A percentile compares a stretch with the other conserved stretches of the same genome.
Evolutionary conservation across 2,113 vertebrate species (phyloP).

Genomic region (Regulus satrapa): DNA sequence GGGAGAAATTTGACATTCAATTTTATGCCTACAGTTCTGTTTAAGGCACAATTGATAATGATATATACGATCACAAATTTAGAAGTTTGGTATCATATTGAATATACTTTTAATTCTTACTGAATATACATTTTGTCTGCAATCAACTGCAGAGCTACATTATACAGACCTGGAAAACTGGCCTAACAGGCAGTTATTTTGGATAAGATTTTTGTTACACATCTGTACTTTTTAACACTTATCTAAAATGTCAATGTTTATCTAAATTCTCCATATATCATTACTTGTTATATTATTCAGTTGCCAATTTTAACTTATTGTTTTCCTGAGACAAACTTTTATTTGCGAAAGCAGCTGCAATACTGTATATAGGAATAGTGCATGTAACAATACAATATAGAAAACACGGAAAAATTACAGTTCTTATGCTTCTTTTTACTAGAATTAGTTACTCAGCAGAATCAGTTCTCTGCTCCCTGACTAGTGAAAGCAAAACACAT

Average conservation of each 20-base stretch:
- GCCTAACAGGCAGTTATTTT: not conserved
- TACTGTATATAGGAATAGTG: not conserved
- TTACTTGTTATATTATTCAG: not conserved
- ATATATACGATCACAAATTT: not conserved
- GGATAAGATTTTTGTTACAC: not conserved
- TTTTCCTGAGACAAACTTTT: not conserved
- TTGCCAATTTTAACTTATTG: not conserved
- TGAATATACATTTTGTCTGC: not conserved
- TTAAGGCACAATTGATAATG: not conserved
- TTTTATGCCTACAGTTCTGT: not conserved
- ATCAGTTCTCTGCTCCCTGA: not conserved
- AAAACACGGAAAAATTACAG: not conserved
- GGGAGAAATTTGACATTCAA: not conserved
- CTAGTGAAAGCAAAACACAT: not conserved
- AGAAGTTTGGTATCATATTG: not conserved
- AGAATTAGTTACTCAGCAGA: not conserved
- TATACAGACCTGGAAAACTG: not conserved
- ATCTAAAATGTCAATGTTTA: not conserved
- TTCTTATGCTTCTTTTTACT: not conserved
- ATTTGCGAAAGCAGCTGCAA: not conserved
- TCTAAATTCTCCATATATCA: not conserved
- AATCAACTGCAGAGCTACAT: not conserved
- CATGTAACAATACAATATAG: not conserved
- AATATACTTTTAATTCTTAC: not conserved
- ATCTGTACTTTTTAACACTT: not conserved